Conservation (phyloP, 2,797 vertebrate genomes). For the Poeciliopsis paucimaculata region DNA sequence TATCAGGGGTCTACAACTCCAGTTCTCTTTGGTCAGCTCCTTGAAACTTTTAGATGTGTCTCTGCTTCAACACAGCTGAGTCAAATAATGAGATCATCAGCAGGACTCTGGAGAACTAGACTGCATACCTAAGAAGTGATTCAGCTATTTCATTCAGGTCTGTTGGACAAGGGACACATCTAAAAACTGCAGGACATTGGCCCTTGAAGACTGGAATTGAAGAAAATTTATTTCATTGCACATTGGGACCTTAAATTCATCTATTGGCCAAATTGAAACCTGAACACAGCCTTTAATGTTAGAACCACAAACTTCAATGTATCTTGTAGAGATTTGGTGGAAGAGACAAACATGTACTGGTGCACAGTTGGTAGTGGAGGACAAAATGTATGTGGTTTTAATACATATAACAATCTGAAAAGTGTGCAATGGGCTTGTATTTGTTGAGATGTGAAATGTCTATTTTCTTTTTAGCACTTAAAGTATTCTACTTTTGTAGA, state of each 20-base stretch:
- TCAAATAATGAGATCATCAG: no score
- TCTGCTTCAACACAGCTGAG: no score
- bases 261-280: not conserved
- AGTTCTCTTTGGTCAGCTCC: no score
- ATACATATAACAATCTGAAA: not conserved
- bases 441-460: not conserved
- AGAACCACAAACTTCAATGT: not conserved
- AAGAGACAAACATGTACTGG: not conserved
- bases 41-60: no score
- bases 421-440: not conserved
- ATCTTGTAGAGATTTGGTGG: not conserved
- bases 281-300: not conserved
- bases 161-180: no score
- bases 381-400: not conserved
- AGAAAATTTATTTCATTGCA: not conserved
- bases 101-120: no score
- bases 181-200: no score
- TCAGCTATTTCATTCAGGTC: no score
- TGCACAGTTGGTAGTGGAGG: not conserved
- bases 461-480: not conserved
- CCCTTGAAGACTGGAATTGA: no score
- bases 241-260: not conserved
- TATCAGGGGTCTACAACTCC: not conserved
- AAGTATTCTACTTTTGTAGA: not conserved
- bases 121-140: no score